A percentile compares a stretch with the other conserved stretches of the same genome.
Conservation (phyloP, 1,140 invertebrate genomes). For the Zophobas atratus region DNA sequence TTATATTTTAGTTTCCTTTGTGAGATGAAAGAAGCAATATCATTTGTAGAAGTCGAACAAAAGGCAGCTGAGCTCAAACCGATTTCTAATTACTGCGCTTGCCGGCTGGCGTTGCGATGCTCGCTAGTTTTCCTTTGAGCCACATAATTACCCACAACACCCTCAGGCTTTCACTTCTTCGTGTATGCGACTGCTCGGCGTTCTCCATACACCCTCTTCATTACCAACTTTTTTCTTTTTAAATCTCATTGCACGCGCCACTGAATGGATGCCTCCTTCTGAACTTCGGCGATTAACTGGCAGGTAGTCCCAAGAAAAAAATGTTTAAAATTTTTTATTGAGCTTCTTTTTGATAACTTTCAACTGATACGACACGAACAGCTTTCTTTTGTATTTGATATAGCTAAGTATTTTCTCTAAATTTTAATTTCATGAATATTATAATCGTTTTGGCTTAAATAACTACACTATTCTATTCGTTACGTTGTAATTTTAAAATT, state of each 20-base stretch:
- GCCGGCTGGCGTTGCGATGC: slow-evolving; percentile 52
- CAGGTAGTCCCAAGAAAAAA: too few relatives aligned
- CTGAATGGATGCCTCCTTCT: too few relatives aligned
- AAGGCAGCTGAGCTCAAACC: slow-evolving; percentile 53
- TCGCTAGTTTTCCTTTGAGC: slow-evolving; percentile 60
- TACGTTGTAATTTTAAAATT: background rate
- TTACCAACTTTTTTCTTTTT: slow-evolving; percentile 3
- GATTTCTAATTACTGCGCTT: slow-evolving; percentile 59
- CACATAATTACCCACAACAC: slow-evolving; percentile 62
- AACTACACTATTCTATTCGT: too few relatives aligned
- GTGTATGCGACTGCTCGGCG: slow-evolving; percentile 3
- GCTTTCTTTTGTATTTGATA: too few relatives aligned
- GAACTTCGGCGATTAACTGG: too few relatives aligned
- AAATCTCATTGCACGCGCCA: background rate
- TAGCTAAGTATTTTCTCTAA: too few relatives aligned
- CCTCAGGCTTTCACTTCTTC: slow-evolving; percentile 52
- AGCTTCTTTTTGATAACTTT: too few relatives aligned
- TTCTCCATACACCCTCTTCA: slow-evolving; percentile 19
- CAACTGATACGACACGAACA: too few relatives aligned
- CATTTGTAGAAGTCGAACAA: slow-evolving; percentile 54
- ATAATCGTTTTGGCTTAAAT: too few relatives aligned
- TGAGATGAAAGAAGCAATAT: slow-evolving; percentile 51
- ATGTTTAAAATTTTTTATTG: too few relatives aligned
- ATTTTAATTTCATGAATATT: too few relatives aligned
- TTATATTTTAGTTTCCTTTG: slow-evolving; percentile 53